Conservation (phyloP, 1,140 invertebrate species). For the Philotrypesis tridentata region DNA sequence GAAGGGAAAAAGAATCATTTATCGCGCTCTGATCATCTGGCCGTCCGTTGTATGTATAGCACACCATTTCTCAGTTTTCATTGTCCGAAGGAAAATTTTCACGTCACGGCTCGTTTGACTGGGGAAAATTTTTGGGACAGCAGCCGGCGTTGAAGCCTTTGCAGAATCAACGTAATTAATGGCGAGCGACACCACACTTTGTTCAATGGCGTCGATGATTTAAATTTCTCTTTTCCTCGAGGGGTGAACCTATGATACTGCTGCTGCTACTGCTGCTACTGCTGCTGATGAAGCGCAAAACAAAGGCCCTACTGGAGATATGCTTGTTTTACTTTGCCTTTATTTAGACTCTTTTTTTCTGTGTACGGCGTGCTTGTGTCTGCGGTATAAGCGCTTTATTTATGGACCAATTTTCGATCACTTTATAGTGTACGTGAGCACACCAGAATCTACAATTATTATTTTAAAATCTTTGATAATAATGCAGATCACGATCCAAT, state of each 20-base stretch:
- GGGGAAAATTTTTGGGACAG: neutral
- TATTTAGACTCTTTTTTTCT: too few relatives aligned
- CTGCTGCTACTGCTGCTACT: too few relatives aligned
- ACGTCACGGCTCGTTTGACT: slow-evolving; percentile 4
- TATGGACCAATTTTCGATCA: slow-evolving; percentile 49
- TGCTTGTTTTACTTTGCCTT: neutral
- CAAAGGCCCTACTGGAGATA: neutral
- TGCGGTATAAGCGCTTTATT: too few relatives aligned
- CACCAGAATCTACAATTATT: too few relatives aligned
- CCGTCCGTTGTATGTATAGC: neutral
- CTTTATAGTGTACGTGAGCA: slow-evolving; percentile 47
- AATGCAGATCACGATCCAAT: too few relatives aligned
- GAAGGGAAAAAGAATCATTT: slow-evolving; percentile 5
- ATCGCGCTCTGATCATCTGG: neutral
- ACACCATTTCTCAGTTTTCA: neutral
- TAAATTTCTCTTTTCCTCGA: neutral
- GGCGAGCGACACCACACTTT: slow-evolving; percentile 44
- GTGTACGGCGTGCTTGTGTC: too few relatives aligned
- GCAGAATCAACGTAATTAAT: slow-evolving; percentile 8
- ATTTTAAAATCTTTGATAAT: neutral
- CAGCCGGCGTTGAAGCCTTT: slow-evolving; percentile 5
- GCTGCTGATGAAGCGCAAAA: neutral
- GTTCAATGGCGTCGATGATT: neutral
- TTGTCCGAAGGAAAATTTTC: neutral
- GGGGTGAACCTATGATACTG: neutral